Evolutionary conservation across 2,113 vertebrate genomes (phyloP), one percentile per base, ranked within the genome.

Genomic region (Onychostruthus taczanowskii): DNA sequence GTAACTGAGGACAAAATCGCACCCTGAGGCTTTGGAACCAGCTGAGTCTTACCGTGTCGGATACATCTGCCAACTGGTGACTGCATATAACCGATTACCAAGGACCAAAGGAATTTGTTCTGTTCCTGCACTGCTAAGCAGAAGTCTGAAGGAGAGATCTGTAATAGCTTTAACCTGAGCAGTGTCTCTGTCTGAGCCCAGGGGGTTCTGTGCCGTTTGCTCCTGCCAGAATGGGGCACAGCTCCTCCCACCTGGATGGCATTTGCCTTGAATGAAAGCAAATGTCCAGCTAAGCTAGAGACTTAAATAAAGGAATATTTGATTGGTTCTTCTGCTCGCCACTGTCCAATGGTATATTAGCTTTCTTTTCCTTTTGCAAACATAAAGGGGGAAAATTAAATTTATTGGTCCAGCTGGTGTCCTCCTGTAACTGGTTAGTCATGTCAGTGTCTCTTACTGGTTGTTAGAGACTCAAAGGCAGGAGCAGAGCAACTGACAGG

Each of bases 1-100:
- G 43, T 94, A 97, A 84, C 92, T 26, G 80, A 91, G 83, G 92
- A 78, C 92, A 94, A 90, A 96, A 96, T 90, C 62, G 4, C 69
- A 82, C 94, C 92, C 93, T 43, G 1, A 89, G 83, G 93, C 95
- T 94, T 95, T 92, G 72, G 84, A 92, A 84, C 83, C 68, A 87
- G 94, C 90, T 79, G 50, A 82, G 89, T 37, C 84, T 88, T 33
- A 62, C 56, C 8, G 26, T 67, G 77, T 75, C 79, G 61, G 75
- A 52, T 90, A 35, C 1, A 28, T 62, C 77, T 95, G 70, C 92
- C 93, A 92, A 3, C 89, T 87, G 90, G 80, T 80, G 88, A 79
- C 83, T 89, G 91, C 62, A 37, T 88, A 33, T 7, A 86, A 90
- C 75, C 0, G 13, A 84, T 96, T 84, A 93, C 79, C 23, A 43